Base-by-base conservation (phyloP, 2,797 vertebrate species). In the Prunella strophiata region DNA sequence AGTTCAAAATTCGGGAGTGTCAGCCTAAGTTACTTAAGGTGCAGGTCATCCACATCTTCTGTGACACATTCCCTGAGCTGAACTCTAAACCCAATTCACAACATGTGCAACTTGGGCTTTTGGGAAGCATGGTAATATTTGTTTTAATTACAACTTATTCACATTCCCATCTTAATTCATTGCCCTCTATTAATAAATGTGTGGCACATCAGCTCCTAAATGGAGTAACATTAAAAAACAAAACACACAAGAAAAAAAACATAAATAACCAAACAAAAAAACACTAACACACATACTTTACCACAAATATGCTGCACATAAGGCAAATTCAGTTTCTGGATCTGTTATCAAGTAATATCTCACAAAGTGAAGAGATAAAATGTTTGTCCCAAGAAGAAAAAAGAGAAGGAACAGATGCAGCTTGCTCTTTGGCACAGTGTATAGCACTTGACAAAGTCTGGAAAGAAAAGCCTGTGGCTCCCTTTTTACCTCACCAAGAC, bases 401-500 rank as follows among this genome's bases (percentile, higher is more conserved):
- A 59, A 73, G 30, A 72, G 29, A 77, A 82, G 51, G 52, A 91
- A 88, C 77, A 85, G 77, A 86, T 93, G 67, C 30, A 93, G 27
- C 38, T 82, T 71, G 20, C 43, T 86, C 59, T 81, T 59, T 73
- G 89, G 80, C 91, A 86, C 55, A 73, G 22, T 1, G 3, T 16
- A 70, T 11, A 57, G 26, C 52, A 76, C 45, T 89, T 57, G 52
- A 86, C 25, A 59, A 67, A 81, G 23, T 57, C n/a, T 68, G 70
- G 59, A 85, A 92, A 55, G 58, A 89, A 75, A 89, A 94, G 51
- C 21, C 48, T 91, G 21, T 45, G 85, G 43, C 42, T 85, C 65
- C 48, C 25, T 85, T 94, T 96, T 86, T 88, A 84, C 48, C 25
- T 88, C 80, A 92, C 26, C 62, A 71, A 82, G 63, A 82, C 42